Percentiles rank a stretch among this genome's conserved stretches.
phyloP scores from a whole-genome alignment of 2,888 invertebrate species.

The Tortricodes alternella region DNA sequence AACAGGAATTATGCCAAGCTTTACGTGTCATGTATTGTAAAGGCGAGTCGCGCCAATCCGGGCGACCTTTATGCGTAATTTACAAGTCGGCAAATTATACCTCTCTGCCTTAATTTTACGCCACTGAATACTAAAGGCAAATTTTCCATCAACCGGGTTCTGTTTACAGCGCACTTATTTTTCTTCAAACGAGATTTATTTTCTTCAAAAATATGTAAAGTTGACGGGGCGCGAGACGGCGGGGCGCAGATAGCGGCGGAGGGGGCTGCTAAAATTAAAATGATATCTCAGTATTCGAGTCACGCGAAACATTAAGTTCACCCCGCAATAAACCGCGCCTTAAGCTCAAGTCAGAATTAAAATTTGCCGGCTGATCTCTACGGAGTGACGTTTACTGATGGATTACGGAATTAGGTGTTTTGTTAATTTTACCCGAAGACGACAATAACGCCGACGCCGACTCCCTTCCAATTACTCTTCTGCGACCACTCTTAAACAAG shows the following conservation, averaged over 20 bases:
- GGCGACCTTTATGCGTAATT: constrained; percentile 26
- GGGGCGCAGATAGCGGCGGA: constrained; percentile 56
- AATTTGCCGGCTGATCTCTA: constrained; percentile 78
- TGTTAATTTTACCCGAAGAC: constrained; percentile 35
- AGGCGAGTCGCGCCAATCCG: constrained; percentile 9
- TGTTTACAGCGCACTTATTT: constrained; percentile 75
- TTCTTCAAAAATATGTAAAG: constrained; percentile 77
- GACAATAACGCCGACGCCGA: constrained; percentile 28
- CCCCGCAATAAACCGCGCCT: constrained; percentile 75
- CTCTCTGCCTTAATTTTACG: constrained; percentile 50
- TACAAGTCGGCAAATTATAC: constrained; percentile 32
- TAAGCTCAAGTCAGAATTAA: constrained; percentile 78
- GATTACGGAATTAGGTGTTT: constrained; percentile 67
- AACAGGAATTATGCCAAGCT: constrained; percentile 15
- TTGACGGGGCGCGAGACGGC: constrained; percentile 50
- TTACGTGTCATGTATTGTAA: constrained; percentile 25
- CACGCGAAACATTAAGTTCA: constrained; percentile 80
- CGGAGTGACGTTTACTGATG: constrained; percentile 69
- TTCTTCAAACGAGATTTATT: constrained; percentile 77
- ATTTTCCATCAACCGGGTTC: constrained; percentile 69
- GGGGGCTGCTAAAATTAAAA: constrained; percentile 76
- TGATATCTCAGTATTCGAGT: constrained; percentile 78
- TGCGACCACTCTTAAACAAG: constrained; percentile 34
- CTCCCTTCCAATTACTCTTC: constrained; percentile 36
- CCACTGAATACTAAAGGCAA: constrained; percentile 67